Base-by-base conservation (phyloP, 2,888 invertebrate species). In the Loripinus fragilis region DNA sequence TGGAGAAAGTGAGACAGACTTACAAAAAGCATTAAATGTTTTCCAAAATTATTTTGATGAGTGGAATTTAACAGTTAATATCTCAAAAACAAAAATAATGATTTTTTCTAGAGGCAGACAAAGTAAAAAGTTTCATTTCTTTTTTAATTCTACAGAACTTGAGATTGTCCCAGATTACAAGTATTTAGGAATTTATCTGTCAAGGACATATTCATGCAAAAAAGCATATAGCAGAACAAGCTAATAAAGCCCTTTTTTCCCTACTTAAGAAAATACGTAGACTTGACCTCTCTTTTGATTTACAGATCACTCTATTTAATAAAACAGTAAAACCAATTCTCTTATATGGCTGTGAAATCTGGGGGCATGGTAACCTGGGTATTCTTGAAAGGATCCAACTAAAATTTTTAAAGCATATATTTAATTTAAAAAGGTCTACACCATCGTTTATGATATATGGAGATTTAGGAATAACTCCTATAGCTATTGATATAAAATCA, bases 271-370 rank as follows among this genome's bases (percentile, higher is more conserved):
- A 28, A 55, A 8, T 15, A n/a, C 12, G 28, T n/a, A 3, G 3
- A 23, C 25, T 55, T 25, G 25, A 55, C 25, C 25, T 55, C 5
- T 12, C 55, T 3, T 55, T 28, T 28, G 55, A 55, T 55, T 10
- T 55, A 28, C 55, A 55, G 25, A 28, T 55, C 23, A 28, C 23
- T 55, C 12, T 55, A 28, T 55, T 55, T 15, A 55, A 55, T 28
- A 55, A 28, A 55, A 55, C 55, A 7, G 55, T 55, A 12, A 55
- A 55, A 55, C 55, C 28, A 8, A 55, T 55, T 8, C 55, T 55
- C 15, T 3, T 55, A 28, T 55, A 55, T 25, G 2, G 55, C 28
- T 8, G 25, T 28, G 55, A 55, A 55, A 55, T 55, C 15, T 55
- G 12, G 55, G 28, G 55, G 8, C 3, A 7, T 2, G 55, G 55